Evolutionary conservation across 2,888 invertebrate genomes (phyloP), one percentile per base, ranked within the genome.

Genomic region (Uropetala carovei): DNA sequence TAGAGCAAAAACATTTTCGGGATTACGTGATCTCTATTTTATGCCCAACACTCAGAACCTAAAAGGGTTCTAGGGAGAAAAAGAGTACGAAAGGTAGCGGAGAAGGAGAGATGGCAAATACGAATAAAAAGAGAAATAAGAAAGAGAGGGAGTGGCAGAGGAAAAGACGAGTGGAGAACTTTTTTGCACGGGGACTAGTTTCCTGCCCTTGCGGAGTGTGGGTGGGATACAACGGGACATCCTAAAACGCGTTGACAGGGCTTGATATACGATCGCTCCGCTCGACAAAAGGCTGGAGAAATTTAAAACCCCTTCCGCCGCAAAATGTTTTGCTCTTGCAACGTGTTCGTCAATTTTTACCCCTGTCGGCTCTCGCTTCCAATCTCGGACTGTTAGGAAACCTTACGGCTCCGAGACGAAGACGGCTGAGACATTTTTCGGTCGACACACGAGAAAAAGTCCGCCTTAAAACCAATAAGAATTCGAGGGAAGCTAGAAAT

Each of bases 181-280:
- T 68, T 68, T 68, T 68, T 68, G 68, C 68, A 18, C 68, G 68
- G 16, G 8, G 43, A 43, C 43, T 43, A 43, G 43, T 43, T 43
- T 43, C 43, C 43, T 43, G 43, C 43, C 43, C 68, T 22, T 68
- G 7, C 68, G 68, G 68, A 18, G 68, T 68, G 68, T 18, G 68
- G 68, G 68, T 68, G 68, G 68, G 18, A n/a, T 68, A 68, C 68
- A 68, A 68, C 68, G 68, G 68, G 68, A 68, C 68, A 68, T 68
- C 68, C 68, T 18, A 18, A 68, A 68, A 68, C 68, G 68, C 68
- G 68, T 68, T 68, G 68, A 68, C 68, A 68, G 68, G n/a, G n/a
- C 22, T 68, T 68, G 68, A 68, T 68, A 68, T 68, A 68, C 68
- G 68, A 68, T 68, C 68, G 18, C 18, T 68, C 18, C 68, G 68